Evolutionary conservation across 1,140 invertebrate species (phyloP).

Genomic region (Drosophila kepulauana): DNA sequence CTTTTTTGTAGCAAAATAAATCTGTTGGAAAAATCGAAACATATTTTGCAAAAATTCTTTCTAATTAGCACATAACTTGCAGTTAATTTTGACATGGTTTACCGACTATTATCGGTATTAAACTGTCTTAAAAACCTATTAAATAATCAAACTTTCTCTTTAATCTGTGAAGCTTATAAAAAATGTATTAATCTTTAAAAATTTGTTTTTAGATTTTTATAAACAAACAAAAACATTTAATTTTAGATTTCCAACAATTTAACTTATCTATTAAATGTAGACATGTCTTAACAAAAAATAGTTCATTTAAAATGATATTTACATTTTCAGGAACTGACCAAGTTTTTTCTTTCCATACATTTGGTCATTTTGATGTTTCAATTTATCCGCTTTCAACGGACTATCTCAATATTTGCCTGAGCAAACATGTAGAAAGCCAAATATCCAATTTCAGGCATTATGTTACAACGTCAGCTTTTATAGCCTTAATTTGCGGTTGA

Average conservation of each 20-base stretch:
- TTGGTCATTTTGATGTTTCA: neutral
- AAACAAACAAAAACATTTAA: neutral
- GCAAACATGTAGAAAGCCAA: constrained; percentile 9
- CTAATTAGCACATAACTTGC: neutral
- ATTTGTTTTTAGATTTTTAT: neutral
- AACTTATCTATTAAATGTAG: too few relatives aligned
- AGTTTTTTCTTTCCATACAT: neutral
- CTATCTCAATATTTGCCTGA: neutral
- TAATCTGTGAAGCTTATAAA: neutral
- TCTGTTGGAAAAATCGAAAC: neutral
- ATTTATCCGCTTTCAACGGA: neutral
- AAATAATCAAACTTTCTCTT: neutral
- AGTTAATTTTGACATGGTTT: neutral
- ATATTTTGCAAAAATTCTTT: neutral
- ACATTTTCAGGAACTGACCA: neutral
- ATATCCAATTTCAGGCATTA: constrained; percentile 24
- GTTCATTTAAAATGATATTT: too few relatives aligned
- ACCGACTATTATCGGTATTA: neutral
- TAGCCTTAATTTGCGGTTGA: constrained; percentile 13
- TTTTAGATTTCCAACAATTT: too few relatives aligned
- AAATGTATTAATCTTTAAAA: neutral
- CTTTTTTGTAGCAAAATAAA: neutral
- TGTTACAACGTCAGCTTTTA: constrained; percentile 20
- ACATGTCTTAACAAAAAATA: too few relatives aligned
- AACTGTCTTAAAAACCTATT: constrained; percentile 11